These are phyloP conservation scores for Dicrurus megarhynchus DNA, from an alignment of 2,113 vertebrate species.

Conservation along the genomic window DNA sequence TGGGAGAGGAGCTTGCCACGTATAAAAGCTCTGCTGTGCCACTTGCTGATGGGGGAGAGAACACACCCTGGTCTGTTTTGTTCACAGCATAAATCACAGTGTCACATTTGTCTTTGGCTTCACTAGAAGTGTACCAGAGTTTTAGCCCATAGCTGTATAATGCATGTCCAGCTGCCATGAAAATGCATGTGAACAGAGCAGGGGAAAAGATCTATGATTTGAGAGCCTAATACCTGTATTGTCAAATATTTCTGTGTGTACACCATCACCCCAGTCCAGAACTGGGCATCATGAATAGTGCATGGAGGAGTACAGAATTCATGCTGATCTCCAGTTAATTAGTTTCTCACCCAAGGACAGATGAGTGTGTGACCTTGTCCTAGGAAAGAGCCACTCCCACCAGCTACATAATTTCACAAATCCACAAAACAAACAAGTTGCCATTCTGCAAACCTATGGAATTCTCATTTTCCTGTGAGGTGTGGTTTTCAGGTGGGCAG, in stretches of 20 bases:
- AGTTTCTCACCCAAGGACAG: neutral
- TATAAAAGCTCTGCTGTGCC: neutral
- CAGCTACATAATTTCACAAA: neutral
- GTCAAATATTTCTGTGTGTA: neutral
- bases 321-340: neutral
- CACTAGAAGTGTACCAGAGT: neutral
- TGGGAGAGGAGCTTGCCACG: neutral
- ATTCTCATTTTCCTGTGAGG: accelerated
- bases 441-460: neutral
- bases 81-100: neutral
- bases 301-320: neutral
- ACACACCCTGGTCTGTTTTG: neutral
- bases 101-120: neutral
- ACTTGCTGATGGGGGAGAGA: neutral
- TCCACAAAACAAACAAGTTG: neutral
- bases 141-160: neutral
- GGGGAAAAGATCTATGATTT: neutral
- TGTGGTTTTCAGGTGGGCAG: neutral
- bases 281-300: neutral
- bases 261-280: neutral
- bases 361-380: neutral
- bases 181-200: neutral
- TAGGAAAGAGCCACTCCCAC: neutral
- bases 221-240: neutral
- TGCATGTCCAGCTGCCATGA: neutral